Conservation (phyloP, 2,888 invertebrate genomes). For the Spisula solida region DNA sequence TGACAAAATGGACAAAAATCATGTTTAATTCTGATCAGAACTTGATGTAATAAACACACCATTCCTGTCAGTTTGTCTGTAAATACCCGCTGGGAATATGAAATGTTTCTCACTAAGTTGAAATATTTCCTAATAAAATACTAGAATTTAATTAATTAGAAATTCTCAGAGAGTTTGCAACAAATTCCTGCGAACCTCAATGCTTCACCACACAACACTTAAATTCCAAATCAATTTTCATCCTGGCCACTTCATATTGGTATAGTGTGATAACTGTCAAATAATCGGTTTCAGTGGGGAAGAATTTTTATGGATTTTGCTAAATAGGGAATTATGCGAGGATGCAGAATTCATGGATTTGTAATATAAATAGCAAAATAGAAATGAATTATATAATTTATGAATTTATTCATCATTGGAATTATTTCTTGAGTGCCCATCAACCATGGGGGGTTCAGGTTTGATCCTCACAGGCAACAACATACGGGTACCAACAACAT, state of each 20-base stretch:
- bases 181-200: neutral
- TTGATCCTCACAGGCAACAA: neutral
- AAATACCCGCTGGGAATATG: neutral
- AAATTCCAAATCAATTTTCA: neutral
- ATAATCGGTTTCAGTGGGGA: neutral
- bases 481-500: neutral
- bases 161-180: neutral
- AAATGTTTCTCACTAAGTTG: neutral
- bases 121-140: neutral
- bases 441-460: neutral
- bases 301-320: neutral
- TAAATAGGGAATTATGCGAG: too few relatives aligned
- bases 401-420: too few relatives aligned
- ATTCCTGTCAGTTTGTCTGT: too few relatives aligned
- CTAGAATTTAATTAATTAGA: constrained; percentile 14
- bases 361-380: neutral
- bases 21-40: too few relatives aligned
- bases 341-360: neutral
- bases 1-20: too few relatives aligned
- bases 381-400: too few relatives aligned
- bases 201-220: neutral
- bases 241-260: neutral
- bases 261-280: neutral
- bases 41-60: too few relatives aligned
- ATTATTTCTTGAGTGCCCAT: neutral